A percentile compares a stretch with the other conserved stretches of the same genome.
Evolutionary conservation across 2,888 invertebrate genomes (phyloP).

Genomic region (Phyto melanocephala): DNA sequence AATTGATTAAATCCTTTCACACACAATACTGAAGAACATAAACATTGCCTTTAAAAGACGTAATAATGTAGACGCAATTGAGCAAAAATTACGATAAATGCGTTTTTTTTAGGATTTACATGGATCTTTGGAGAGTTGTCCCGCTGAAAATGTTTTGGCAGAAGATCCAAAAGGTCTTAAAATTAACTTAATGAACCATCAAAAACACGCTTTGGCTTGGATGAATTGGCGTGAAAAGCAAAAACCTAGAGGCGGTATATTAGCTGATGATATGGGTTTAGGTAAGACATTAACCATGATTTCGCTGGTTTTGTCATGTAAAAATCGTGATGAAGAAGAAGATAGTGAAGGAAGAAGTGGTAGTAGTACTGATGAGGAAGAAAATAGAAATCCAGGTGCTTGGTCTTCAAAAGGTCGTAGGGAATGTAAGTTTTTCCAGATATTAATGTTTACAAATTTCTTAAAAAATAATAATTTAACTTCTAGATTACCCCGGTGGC

Average conservation of each 20-base stretch:
- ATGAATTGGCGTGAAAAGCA: slow-evolving; percentile 93
- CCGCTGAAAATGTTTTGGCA: slow-evolving; percentile 81
- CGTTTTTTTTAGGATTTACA: slow-evolving; percentile 81
- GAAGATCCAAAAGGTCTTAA: slow-evolving; percentile 83
- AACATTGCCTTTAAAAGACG: not conserved
- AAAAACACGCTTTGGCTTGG: slow-evolving; percentile 92
- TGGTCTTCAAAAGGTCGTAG: slow-evolving; percentile 75
- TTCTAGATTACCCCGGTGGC: slow-evolving; percentile 82
- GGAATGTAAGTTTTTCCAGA: slow-evolving; percentile 70
- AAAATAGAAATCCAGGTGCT: slow-evolving; percentile 54
- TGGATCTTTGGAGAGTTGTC: slow-evolving; percentile 84
- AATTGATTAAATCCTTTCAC: slow-evolving; percentile 69
- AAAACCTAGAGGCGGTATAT: slow-evolving; percentile 90
- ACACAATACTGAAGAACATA: slow-evolving; percentile 59
- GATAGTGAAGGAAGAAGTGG: slow-evolving; percentile 64
- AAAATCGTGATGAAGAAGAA: slow-evolving; percentile 77
- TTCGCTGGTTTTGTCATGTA: slow-evolving; percentile 83
- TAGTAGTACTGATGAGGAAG: slow-evolving; percentile 67
- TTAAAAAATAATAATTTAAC: not conserved
- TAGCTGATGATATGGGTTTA: slow-evolving; percentile 82
- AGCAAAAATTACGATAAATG: not conserved
- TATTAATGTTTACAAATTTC: not conserved
- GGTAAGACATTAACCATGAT: slow-evolving; percentile 91
- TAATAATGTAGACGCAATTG: too few relatives aligned
- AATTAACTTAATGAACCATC: slow-evolving; percentile 88